phyloP scores from a whole-genome alignment of 2,113 vertebrate species.

The Neofelis nebulosa region DNA sequence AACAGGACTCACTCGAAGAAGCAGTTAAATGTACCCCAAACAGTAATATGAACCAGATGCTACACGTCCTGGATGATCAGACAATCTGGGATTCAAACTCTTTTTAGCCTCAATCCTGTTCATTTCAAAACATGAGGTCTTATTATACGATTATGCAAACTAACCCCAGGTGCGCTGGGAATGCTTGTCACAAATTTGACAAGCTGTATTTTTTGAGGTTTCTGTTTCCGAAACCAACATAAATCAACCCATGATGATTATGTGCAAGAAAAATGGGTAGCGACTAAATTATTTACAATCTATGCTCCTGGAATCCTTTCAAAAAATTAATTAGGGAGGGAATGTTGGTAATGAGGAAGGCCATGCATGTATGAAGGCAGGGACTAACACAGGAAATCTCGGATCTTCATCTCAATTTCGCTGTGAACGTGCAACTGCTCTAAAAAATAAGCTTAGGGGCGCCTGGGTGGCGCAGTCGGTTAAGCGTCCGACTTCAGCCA shows the following conservation, averaged over 20 bases:
- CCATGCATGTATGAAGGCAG: neutral
- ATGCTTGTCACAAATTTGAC: neutral
- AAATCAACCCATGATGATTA: constrained; percentile 50
- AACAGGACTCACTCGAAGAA: neutral
- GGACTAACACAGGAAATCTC: neutral
- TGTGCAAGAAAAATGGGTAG: neutral
- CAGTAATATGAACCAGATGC: neutral
- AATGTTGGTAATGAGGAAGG: neutral
- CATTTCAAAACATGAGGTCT: neutral
- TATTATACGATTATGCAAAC: neutral
- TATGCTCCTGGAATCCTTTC: neutral
- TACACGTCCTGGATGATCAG: neutral
- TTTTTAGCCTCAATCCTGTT: neutral
- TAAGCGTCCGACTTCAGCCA: no score
- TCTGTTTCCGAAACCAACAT: neutral
- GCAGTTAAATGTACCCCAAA: neutral
- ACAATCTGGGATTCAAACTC: neutral
- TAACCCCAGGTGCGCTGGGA: constrained; percentile 12
- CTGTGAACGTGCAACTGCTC: neutral
- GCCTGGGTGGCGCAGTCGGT: no score
- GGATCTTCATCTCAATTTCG: neutral
- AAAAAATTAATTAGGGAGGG: neutral
- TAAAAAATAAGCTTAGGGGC: neutral
- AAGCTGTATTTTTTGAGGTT: neutral
- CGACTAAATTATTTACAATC: constrained; percentile 31